Conservation (phyloP, 2,888 invertebrate species). For the Hymenopus coronatus region DNA sequence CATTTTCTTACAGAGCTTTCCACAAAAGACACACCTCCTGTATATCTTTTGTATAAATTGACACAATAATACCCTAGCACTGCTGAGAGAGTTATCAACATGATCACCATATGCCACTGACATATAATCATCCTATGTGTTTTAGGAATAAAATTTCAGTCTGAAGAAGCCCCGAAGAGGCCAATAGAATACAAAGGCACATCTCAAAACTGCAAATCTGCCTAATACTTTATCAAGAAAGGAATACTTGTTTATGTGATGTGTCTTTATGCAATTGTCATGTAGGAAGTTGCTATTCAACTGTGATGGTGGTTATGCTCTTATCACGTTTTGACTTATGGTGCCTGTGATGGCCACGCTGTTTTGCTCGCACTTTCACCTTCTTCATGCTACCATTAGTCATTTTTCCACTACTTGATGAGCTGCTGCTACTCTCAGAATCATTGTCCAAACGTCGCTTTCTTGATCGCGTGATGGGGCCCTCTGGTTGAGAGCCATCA, state of each 20-base stretch:
- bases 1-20: too few relatives aligned
- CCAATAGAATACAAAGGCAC: background rate
- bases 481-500: background rate
- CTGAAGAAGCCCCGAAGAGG: background rate
- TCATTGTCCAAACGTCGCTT: slow-evolving; percentile 33
- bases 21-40: too few relatives aligned
- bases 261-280: slow-evolving; percentile 12
- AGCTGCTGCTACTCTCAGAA: slow-evolving; percentile 6
- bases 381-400: background rate
- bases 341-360: slow-evolving; percentile 21
- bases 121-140: background rate
- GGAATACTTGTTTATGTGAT: background rate
- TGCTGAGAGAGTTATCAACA: too few relatives aligned
- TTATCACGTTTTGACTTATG: slow-evolving; percentile 21
- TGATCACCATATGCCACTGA: too few relatives aligned
- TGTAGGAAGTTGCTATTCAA: background rate
- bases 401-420: slow-evolving; percentile 3
- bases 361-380: slow-evolving; percentile 9
- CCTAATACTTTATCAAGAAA: background rate
- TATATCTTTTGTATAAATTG: too few relatives aligned
- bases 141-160: background rate
- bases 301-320: slow-evolving; percentile 24
- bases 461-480: slow-evolving; percentile 31
- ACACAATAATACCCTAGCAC: too few relatives aligned
- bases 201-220: background rate